phyloP scores from a whole-genome alignment of 1,140 invertebrate species.

The Leguminivora glycinivorella region DNA sequence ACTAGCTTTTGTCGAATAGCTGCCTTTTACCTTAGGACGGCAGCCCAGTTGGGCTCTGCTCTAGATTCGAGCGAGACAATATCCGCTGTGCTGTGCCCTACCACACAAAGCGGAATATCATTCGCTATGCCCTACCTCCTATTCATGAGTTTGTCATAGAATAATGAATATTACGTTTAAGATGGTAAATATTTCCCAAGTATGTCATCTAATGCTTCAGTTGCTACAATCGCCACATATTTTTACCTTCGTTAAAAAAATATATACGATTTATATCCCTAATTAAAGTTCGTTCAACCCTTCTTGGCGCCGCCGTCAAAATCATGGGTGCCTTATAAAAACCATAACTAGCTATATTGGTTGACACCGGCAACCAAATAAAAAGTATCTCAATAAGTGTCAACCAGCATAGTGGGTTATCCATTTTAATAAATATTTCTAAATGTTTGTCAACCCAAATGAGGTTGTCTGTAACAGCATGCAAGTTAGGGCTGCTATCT shows the following conservation, averaged over 20 bases:
- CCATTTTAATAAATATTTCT: background rate
- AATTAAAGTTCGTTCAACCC: conserved; percentile 11
- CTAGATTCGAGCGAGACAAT: no score
- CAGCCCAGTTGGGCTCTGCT: no score
- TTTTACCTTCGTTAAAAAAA: background rate
- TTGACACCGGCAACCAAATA: background rate
- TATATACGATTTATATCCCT: background rate
- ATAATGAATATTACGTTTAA: no score
- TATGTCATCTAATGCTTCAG: background rate
- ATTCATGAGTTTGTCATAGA: no score
- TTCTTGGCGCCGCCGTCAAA: background rate
- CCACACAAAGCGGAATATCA: no score
- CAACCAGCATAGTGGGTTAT: conserved; percentile 3
- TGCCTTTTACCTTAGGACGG: no score
- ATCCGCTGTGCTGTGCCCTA: no score
- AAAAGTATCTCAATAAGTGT: background rate
- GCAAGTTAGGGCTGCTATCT: conserved; percentile 57
- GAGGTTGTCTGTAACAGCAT: conserved; percentile 30
- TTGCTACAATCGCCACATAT: background rate
- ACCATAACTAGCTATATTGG: background rate
- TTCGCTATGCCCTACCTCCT: no score
- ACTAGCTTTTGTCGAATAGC: no score
- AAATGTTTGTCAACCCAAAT: conserved; percentile 22
- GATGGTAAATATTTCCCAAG: no score
- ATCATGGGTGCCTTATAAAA: background rate